Percentiles rank a stretch among this genome's conserved stretches.
These are phyloP conservation scores for Drosophila ironensis DNA, from an alignment of 1,140 invertebrate species.

Conservation along the genomic window DNA sequence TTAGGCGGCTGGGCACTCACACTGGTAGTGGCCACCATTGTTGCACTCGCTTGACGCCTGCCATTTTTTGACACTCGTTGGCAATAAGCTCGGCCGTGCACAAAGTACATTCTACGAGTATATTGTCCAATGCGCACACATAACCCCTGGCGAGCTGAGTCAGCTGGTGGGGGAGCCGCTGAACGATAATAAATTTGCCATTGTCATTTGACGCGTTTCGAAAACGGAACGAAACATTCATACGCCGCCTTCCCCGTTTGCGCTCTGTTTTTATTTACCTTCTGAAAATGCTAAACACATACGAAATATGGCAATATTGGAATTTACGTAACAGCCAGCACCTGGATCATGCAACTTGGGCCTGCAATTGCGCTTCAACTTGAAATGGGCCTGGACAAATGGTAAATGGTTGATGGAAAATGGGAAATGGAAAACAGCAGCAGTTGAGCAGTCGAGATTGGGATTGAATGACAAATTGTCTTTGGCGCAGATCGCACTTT, in stretches of 20 bases:
- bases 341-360: slow-evolving; percentile 31
- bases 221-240: slow-evolving; percentile 18
- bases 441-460: slow-evolving; percentile 9
- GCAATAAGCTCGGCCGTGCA: slow-evolving; percentile 41
- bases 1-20: slow-evolving; percentile 39
- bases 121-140: slow-evolving; percentile 13
- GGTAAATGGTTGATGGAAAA: not conserved
- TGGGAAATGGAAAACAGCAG: not conserved
- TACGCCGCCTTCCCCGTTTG: slow-evolving; percentile 4
- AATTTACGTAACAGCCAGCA: slow-evolving; percentile 28
- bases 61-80: slow-evolving; percentile 66
- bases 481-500: slow-evolving; percentile 6
- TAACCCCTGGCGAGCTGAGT: slow-evolving; percentile 37
- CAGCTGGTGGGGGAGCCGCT: slow-evolving; percentile 39
- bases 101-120: no score
- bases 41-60: slow-evolving; percentile 65
- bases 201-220: slow-evolving; percentile 67
- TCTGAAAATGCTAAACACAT: slow-evolving; percentile 10
- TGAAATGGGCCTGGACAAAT: slow-evolving; percentile 15
- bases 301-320: not conserved
- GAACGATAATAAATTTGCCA: slow-evolving; percentile 61
- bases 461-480: slow-evolving; percentile 44
- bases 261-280: slow-evolving; percentile 30
- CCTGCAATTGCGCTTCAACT: slow-evolving; percentile 21
- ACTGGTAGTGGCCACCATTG: slow-evolving; percentile 37